Evolutionary conservation across 1,140 invertebrate genomes (phyloP), one percentile per base, ranked within the genome.

Genomic region (Drosophila elegans): DNA sequence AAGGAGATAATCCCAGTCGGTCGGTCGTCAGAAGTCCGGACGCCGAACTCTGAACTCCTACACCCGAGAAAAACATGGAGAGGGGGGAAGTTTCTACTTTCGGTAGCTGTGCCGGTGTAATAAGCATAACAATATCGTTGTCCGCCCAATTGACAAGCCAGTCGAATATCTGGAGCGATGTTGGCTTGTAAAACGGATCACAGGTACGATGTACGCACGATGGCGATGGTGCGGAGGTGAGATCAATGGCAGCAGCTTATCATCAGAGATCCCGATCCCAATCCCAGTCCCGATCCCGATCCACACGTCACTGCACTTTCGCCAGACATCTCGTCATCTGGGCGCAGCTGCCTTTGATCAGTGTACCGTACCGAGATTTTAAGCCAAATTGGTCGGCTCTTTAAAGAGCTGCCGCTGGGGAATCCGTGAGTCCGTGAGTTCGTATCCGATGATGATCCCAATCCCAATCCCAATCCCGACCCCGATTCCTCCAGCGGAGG

Each of bases 61-160:
- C 75, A 69, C 52, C 46, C 5, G 36, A 32, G 34, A 13, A 61
- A 9, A 9, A 34, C 16, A 10, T 5, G 32, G 53, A 46, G 13
- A 27, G 12, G 45, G 45, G 29, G 45, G 45, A 25, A 48, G 45
- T 48, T 52, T 3, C 13, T 34, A 60, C 52, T 62, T 83, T 88
- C 90, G 80, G 90, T 91, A 91, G 90, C 90, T 82, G 52, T 61
- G 48, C 48, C 74, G 66, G 85, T 90, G 82, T 91, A 91, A 91
- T 90, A 88, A 88, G 85, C 90, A 90, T 91, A 91, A 91, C 89
- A 91, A 91, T 91, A 86, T 85, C 79, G 84, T 83, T 89, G 84
- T 89, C 84, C 85, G 84, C 84, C 84, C 84, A 89, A 89, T 89
- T 89, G 84, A 89, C 84, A 89, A 78, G 84, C 51, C 77, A 72